Base-by-base conservation (phyloP, 1,140 invertebrate genomes). In the Subanguina moxae region DNA sequence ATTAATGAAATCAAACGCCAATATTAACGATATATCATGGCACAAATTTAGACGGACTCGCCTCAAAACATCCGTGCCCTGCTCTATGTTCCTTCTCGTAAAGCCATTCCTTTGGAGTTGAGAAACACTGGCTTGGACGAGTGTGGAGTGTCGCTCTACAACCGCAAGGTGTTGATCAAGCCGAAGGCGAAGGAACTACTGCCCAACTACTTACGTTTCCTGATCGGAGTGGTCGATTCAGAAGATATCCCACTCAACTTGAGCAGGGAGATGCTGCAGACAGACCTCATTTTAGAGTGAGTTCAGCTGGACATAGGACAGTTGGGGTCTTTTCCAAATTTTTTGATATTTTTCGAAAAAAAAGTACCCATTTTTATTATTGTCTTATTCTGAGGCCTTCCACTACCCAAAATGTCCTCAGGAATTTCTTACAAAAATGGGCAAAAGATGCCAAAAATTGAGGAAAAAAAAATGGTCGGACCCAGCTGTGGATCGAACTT, bases 191-290 rank as follows among this genome's bases (percentile, higher is more conserved):
- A 79, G 23, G 76, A 77, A 21, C 57, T 78, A n/a, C 56, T 75
- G 23, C 71, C 71, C 13, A 19, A 67, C 19, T 80, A 72, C 46
- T 67, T 80, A 17, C 72, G 80, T n/a, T 80, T 80, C 46, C 57
- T 82, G 27, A 62, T 80, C 89, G 89, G 94, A 82, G 93, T 97
- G 27, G 91, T 97, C 9, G 94, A 97, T 85, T 94, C 91, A 7
- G 94, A 97, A 86, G 94, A 97, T 82, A 96, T 97, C 86, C 94
- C 94, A 11, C 85, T 97, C 21, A 97, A 97, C 87, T 86, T 97
- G 48, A 95, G 92, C 79, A 86, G 94, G 82, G 94, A 97, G 84
- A 85, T 97, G 46, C 85, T 97, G 17, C 94, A 97, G 84, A 94
- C 96, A 78, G 93, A 91, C 83, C 87, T 88, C 27, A 86, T 97